Percentiles rank a stretch among this genome's conserved stretches.
Evolutionary conservation across 2,113 vertebrate species (phyloP).

Genomic region (Petromus typicus): DNA sequence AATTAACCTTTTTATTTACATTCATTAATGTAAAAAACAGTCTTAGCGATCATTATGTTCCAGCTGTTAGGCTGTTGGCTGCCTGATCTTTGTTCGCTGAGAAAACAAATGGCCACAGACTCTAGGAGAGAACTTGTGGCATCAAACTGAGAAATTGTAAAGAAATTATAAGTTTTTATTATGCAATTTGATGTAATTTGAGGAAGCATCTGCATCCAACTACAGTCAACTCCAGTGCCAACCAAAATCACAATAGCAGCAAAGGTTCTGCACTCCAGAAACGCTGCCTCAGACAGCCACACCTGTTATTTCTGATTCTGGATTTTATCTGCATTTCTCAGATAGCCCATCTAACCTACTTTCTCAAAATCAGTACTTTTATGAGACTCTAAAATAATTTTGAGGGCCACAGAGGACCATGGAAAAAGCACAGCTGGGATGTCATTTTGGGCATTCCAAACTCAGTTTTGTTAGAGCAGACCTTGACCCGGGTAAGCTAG

Average conservation of each 20-base stretch:
- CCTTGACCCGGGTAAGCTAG: background rate
- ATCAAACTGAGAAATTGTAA: background rate
- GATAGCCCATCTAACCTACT: conserved; percentile 35
- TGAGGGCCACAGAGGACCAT: background rate
- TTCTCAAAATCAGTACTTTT: conserved; percentile 51
- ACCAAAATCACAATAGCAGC: background rate
- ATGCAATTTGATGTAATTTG: background rate
- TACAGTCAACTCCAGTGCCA: background rate
- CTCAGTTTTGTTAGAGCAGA: background rate
- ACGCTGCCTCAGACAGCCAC: background rate
- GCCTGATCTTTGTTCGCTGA: background rate
- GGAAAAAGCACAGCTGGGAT: background rate
- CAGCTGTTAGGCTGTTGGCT: background rate
- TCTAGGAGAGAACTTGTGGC: background rate
- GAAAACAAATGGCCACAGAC: background rate
- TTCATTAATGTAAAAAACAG: background rate
- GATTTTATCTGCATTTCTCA: conserved; percentile 52
- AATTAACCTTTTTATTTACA: background rate
- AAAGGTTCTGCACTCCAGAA: background rate
- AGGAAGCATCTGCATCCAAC: background rate
- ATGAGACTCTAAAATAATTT: conserved; percentile 36
- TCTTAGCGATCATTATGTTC: background rate
- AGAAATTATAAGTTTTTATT: background rate
- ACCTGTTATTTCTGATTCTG: background rate
- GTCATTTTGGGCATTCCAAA: background rate